Conservation (phyloP, 2,113 vertebrate genomes). For the Vireo altiloquus region DNA sequence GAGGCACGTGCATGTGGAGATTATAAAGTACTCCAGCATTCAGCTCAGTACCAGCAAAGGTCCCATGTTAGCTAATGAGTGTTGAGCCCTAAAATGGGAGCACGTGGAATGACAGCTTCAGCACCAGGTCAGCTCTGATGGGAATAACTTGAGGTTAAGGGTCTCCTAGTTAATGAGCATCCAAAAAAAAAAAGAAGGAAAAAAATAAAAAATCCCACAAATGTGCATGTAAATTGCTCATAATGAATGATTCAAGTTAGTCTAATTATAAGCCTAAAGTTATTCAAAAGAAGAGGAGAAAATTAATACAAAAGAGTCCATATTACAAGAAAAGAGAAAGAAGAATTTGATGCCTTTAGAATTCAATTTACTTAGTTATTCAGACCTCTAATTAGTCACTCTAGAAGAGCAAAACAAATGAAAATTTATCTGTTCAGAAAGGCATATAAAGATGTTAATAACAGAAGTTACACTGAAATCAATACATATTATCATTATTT, state of each 20-base stretch:
- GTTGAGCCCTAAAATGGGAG: not conserved
- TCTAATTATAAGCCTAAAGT: constrained; percentile 22
- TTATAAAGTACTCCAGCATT: not conserved
- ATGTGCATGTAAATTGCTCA: not conserved
- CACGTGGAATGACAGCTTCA: not conserved
- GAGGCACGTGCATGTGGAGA: not conserved
- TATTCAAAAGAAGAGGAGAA: constrained; percentile 2
- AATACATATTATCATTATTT: not conserved
- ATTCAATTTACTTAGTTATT: constrained; percentile 3
- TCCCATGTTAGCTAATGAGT: not conserved
- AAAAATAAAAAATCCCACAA: not conserved
- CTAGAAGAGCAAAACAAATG: not conserved
- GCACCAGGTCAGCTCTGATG: not conserved
- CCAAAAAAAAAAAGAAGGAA: not conserved
- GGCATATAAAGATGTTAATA: not conserved
- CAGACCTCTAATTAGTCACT: constrained; percentile 1
- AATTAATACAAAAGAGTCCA: not conserved
- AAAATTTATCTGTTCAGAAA: not conserved
- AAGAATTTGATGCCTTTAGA: not conserved
- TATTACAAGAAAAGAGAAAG: not conserved
- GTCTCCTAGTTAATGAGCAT: not conserved
- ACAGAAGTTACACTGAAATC: not conserved
- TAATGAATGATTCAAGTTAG: constrained; percentile 14
- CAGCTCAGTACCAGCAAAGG: not conserved
- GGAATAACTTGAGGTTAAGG: not conserved